Evolutionary conservation across 2,797 vertebrate species (phyloP), one percentile per base, ranked within the genome.

Genomic region (Sebastes oblongus): DNA sequence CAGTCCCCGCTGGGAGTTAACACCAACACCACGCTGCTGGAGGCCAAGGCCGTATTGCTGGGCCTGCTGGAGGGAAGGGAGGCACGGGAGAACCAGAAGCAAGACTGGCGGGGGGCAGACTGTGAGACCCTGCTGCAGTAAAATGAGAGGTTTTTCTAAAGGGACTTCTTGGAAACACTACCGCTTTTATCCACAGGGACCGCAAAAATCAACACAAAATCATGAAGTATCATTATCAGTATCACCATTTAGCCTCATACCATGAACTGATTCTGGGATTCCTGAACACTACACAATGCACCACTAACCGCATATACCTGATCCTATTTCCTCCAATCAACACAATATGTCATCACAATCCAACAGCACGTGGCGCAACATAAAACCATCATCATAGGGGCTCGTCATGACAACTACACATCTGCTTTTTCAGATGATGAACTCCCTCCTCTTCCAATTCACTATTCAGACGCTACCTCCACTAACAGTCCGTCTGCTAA

Each of bases 401-500:
- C 5, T 50, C 25, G 8, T 77, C 69, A 60, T 59, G 61, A 81
- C 62, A 75, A 62, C 77, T 67, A 55, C 50, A 76, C 4, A 52
- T 86, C 79, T 83, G 81, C 66, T 74, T 86, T 86, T 89, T 89
- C 50, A 89, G 52, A 86, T 77, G 75, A 58, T 72, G 78, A 86
- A 73, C 74, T 81, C 66, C 72, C 55, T 84, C 36, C 42, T 76
- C 34, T 66, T 82, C 30, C 39, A 66, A 16, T 66, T 82, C 61
- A 6, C n/a, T 34, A 46, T 39, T 79, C 67, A 78, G 81, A 78
- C 27, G 1, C 32, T 71, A 59, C 58, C 55, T 84, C 79, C 77
- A 68, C 72, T 22, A 74, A 64, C 69, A 58, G 83, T 81, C 73
- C 6, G 27, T 80, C 80, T 75, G 68, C 77, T 87, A 46, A 85